A percentile compares a stretch with the other conserved stretches of the same genome.
These are phyloP conservation scores for Bhutanitis thaidina DNA, from an alignment of 2,888 invertebrate genomes.

Conservation along the genomic window DNA sequence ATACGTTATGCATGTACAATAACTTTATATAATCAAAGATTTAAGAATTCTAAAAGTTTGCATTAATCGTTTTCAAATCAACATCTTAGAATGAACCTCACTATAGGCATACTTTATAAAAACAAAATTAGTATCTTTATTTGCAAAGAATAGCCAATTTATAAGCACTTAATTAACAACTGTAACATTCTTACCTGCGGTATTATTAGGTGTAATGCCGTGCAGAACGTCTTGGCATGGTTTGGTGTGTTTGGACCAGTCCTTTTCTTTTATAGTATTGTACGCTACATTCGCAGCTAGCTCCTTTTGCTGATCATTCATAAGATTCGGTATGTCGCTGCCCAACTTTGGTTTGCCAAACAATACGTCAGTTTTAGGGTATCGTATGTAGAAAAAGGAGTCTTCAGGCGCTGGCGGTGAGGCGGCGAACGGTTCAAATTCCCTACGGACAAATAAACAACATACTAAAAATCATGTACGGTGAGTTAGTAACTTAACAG, in stretches of 20 bases:
- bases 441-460: slow-evolving; percentile 46
- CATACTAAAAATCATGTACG: too few relatives aligned
- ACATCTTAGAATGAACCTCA: too few relatives aligned
- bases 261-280: slow-evolving; percentile 54
- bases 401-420: slow-evolving; percentile 89
- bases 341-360: slow-evolving; percentile 51
- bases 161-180: background rate
- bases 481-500: too few relatives aligned
- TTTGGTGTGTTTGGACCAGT: slow-evolving; percentile 84
- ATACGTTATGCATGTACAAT: too few relatives aligned
- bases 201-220: slow-evolving; percentile 66
- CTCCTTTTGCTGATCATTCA: slow-evolving; percentile 45
- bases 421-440: slow-evolving; percentile 67
- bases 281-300: slow-evolving; percentile 40
- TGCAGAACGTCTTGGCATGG: slow-evolving; percentile 83
- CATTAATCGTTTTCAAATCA: too few relatives aligned
- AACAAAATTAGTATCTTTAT: too few relatives aligned
- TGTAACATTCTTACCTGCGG: slow-evolving; percentile 46
- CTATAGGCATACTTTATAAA: too few relatives aligned
- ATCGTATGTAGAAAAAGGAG: slow-evolving; percentile 85
- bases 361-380: slow-evolving; percentile 72
- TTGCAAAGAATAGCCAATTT: too few relatives aligned
- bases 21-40: too few relatives aligned
- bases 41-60: too few relatives aligned
- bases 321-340: slow-evolving; percentile 39